phyloP scores from a whole-genome alignment of 2,113 vertebrate genomes.

The Zootoca vivipara region DNA sequence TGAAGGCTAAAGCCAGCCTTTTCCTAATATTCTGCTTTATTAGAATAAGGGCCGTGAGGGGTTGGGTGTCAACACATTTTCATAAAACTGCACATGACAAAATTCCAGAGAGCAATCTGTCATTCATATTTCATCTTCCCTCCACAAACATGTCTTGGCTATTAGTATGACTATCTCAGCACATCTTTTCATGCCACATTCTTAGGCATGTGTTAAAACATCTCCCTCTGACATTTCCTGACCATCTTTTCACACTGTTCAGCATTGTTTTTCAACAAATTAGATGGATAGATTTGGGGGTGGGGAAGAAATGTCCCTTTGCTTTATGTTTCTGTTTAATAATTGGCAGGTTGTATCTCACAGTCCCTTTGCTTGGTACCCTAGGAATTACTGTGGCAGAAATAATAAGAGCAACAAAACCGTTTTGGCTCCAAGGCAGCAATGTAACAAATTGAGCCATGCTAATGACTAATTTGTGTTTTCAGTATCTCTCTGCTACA shows the following conservation, averaged over 20 bases:
- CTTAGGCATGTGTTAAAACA: neutral
- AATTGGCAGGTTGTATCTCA: slow-evolving; percentile 22
- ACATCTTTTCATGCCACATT: neutral
- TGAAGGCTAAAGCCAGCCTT: slow-evolving; percentile 52
- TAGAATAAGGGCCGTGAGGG: slow-evolving; percentile 52
- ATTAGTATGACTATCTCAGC: neutral
- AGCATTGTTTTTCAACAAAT: slow-evolving; percentile 16
- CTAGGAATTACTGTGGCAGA: slow-evolving; percentile 6
- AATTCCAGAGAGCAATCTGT: slow-evolving; percentile 51
- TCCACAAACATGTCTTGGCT: slow-evolving; percentile 6
- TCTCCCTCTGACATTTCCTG: neutral
- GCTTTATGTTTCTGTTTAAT: slow-evolving; percentile 12
- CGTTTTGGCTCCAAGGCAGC: slow-evolving; percentile 47
- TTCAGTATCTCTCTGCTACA: slow-evolving; percentile 39
- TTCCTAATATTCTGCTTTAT: slow-evolving; percentile 68
- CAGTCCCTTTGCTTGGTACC: slow-evolving; percentile 23
- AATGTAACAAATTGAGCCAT: slow-evolving; percentile 34
- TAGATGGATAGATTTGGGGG: neutral
- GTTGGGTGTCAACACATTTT: slow-evolving; percentile 56
- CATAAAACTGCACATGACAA: slow-evolving; percentile 59
- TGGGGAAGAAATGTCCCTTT: neutral
- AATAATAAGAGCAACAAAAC: slow-evolving; percentile 45
- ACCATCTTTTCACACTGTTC: neutral
- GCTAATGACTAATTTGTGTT: slow-evolving; percentile 50
- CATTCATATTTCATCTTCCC: slow-evolving; percentile 42